These are phyloP conservation scores for Eupithecia vulgata DNA, from an alignment of 2,888 invertebrate species.

Conservation along the genomic window DNA sequence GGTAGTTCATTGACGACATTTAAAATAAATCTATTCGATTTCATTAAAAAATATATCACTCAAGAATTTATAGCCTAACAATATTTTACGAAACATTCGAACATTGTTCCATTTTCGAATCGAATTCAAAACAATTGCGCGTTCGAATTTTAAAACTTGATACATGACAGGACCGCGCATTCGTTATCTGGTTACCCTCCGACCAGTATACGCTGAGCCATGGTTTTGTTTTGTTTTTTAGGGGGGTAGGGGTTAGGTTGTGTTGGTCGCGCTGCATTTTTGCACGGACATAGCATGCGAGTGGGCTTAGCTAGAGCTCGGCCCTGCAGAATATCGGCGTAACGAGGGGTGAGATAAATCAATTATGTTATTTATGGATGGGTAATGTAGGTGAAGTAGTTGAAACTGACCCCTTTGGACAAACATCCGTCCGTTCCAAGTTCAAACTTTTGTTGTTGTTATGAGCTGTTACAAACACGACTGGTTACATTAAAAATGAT, in stretches of 20 bases:
- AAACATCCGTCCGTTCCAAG: slow-evolving; percentile 14
- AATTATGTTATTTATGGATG: slow-evolving; percentile 32
- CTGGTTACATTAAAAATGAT: background rate
- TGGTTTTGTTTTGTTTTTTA: slow-evolving; percentile 61
- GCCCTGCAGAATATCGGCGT: slow-evolving; percentile 59
- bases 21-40: background rate
- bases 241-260: slow-evolving; percentile 61
- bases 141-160: slow-evolving; percentile 61
- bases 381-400: slow-evolving; percentile 32
- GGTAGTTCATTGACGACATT: background rate
- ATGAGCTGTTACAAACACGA: background rate
- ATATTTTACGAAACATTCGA: slow-evolving; percentile 40
- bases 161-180: slow-evolving; percentile 74
- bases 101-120: slow-evolving; percentile 39
- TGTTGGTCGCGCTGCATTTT: slow-evolving; percentile 77
- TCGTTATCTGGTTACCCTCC: slow-evolving; percentile 62
- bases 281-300: slow-evolving; percentile 79
- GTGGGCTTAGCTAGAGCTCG: slow-evolving; percentile 67
- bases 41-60: slow-evolving; percentile 3
- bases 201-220: slow-evolving; percentile 35
- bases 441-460: slow-evolving; percentile 6
- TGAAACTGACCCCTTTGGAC: slow-evolving; percentile 16
- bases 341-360: slow-evolving; percentile 33
- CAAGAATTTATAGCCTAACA: slow-evolving; percentile 5
- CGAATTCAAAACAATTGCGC: slow-evolving; percentile 48